Conservation (phyloP, 2,113 vertebrate species). For the Rhinolophus sinicus region DNA sequence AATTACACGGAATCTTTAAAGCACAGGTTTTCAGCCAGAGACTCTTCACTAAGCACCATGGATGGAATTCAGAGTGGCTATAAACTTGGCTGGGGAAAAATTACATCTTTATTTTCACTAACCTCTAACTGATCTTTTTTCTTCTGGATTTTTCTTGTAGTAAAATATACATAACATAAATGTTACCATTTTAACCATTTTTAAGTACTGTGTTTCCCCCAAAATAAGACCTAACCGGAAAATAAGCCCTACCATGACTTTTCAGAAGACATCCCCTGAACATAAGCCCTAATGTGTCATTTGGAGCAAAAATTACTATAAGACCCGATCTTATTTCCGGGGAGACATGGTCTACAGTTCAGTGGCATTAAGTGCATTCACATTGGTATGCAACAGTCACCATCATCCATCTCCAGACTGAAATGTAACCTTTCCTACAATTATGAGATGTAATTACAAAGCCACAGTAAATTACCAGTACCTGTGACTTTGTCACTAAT, state of each 20-base stretch:
- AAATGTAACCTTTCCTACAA: background rate
- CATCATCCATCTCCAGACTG: background rate
- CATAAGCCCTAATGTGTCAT: too few relatives aligned
- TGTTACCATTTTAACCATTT: background rate
- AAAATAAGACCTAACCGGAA: too few relatives aligned
- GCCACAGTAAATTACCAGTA: slow-evolving; percentile 1
- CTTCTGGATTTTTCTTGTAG: background rate
- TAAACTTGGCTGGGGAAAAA: background rate
- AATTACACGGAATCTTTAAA: background rate
- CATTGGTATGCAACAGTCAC: background rate
- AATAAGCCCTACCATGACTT: too few relatives aligned
- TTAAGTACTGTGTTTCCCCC: background rate
- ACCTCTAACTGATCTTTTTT: background rate
- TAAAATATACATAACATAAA: slow-evolving; percentile 8
- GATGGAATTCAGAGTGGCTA: background rate
- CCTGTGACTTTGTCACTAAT: background rate
- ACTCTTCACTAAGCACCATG: background rate
- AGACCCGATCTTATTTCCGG: too few relatives aligned
- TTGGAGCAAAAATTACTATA: too few relatives aligned
- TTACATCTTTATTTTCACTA: slow-evolving; percentile 28
- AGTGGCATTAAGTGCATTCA: background rate
- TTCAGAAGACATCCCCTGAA: too few relatives aligned
- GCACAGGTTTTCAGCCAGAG: background rate
- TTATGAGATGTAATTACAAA: background rate
- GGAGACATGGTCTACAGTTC: background rate